Base-by-base conservation (phyloP, 1,140 invertebrate species). In the Cylas formicarius region DNA sequence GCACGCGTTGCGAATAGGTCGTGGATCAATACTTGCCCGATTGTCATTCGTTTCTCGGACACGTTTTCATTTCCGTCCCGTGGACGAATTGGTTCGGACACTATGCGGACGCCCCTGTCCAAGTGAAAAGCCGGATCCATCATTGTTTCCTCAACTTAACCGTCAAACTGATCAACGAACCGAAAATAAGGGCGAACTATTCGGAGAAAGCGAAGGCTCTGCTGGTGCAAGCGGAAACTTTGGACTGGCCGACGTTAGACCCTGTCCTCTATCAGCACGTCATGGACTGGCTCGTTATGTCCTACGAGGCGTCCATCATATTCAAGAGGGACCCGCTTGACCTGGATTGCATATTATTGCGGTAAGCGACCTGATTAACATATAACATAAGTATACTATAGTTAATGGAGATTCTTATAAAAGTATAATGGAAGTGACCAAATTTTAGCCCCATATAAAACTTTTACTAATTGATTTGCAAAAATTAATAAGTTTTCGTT, bases 241-340 rank as follows among this genome's bases (percentile, higher is more conserved):
- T 81, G 62, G 69, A 79, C 1, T 89, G 85, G 85, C 69, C 77
- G 44, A 60, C 77, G 21, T 65, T 88, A 5, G 81, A 82, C 44
- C 74, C 76, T n/a, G 62, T 65, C 7, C 72, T 72, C 17, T 78
- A 80, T 49, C 80, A 85, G 55, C 72, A 77, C 36, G 70, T 84
- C 13, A 71, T 84, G 37, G 83, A 83, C 56, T 87, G 83, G 83
- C 81, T 84, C 48, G 74, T 86, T 2, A 81, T 81, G 72, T 81
- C 78, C 32, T 82, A 79, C 62, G 82, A 89, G 67, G 77, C 83
- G 0, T 67, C 72, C 40, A 80, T 84, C 48, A 73, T 86, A 21
- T 67, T 88, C 9, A 66, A 64, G 50, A 50, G 58, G 17, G 66
- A 69, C 34, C 48, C 58, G 8, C 53, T 68, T 31, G 65, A 71